phyloP scores from a whole-genome alignment of 2,113 vertebrate genomes.

The Oceanites oceanicus region DNA sequence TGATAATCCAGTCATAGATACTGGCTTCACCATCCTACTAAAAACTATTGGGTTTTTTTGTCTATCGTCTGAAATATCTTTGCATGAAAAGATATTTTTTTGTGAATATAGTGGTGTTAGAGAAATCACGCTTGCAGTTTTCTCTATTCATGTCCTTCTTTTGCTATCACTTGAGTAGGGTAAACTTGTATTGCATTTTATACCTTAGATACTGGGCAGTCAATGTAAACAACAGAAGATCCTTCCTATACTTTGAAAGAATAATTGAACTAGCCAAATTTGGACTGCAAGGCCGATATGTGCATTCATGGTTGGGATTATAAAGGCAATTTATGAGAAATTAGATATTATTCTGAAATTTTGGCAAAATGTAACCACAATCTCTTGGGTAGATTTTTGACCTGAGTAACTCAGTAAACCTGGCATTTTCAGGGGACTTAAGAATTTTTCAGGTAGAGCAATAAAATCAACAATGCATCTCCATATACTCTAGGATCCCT shows the following conservation, averaged over 20 bases:
- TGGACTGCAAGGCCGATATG: background rate
- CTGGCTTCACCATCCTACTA: background rate
- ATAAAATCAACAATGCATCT: background rate
- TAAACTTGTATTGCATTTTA: background rate
- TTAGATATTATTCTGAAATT: background rate
- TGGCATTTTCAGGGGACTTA: background rate
- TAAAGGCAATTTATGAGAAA: background rate
- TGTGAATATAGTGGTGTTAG: background rate
- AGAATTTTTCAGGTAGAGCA: background rate
- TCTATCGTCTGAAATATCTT: background rate
- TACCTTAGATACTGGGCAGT: background rate
- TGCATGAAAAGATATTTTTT: background rate
- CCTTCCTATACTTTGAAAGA: background rate
- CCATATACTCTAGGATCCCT: background rate
- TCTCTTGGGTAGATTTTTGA: background rate
- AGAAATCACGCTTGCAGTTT: background rate
- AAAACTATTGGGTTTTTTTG: background rate
- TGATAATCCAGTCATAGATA: background rate
- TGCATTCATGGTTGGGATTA: background rate
- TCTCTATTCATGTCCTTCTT: background rate
- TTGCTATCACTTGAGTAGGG: background rate
- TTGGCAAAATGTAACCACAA: background rate
- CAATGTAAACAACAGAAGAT: background rate
- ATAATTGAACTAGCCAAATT: background rate
- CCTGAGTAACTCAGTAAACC: background rate